These are phyloP conservation scores for Leptodactylus fuscus DNA, from an alignment of 2,113 vertebrate genomes.

Conservation along the genomic window DNA sequence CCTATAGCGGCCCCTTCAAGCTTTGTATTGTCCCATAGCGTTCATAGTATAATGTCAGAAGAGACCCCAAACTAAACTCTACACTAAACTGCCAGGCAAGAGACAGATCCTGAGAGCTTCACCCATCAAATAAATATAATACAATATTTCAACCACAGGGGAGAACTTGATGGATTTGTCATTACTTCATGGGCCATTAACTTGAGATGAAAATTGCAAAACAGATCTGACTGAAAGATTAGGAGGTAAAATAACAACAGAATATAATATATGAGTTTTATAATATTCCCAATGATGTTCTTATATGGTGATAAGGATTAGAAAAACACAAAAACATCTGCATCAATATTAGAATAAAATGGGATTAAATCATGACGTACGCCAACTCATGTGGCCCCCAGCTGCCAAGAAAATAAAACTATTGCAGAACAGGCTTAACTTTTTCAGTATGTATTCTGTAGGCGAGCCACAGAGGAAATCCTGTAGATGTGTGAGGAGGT, in stretches of 20 bases:
- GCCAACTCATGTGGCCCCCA: not conserved
- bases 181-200: not conserved
- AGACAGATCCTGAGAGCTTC: too few relatives aligned
- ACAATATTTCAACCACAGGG: too few relatives aligned
- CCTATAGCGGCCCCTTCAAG: too few relatives aligned
- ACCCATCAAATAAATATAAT: too few relatives aligned
- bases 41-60: too few relatives aligned
- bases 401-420: not conserved
- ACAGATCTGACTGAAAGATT: not conserved
- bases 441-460: constrained; percentile 2
- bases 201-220: not conserved
- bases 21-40: too few relatives aligned
- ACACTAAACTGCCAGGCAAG: too few relatives aligned
- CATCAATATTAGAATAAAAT: not conserved
- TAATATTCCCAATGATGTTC: not conserved
- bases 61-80: too few relatives aligned
- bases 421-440: not conserved
- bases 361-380: not conserved
- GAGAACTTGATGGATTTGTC: not conserved
- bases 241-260: not conserved
- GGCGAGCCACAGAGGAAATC: not conserved
- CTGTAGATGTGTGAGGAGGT: not conserved
- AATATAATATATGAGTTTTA: not conserved
- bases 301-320: not conserved
- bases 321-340: constrained; percentile 1